A percentile compares a stretch with the other conserved stretches of the same genome.
Evolutionary conservation across 2,113 vertebrate species (phyloP).

Genomic region (Corythornis vintsioides): DNA sequence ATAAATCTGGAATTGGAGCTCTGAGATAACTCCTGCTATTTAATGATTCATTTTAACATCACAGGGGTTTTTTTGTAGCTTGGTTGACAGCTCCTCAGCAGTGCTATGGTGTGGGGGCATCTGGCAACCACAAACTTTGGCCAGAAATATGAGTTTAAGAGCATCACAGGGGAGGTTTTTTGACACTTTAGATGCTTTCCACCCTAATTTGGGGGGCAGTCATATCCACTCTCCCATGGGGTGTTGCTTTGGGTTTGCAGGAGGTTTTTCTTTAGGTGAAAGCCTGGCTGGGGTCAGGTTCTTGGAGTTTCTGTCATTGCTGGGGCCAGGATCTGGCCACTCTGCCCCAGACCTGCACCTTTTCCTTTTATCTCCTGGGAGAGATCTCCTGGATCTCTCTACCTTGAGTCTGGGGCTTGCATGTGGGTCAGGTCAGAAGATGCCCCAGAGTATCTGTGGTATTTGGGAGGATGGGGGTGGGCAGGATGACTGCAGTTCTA

Average conservation of each 20-base stretch:
- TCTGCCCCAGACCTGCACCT: not conserved
- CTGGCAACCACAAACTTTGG: not conserved
- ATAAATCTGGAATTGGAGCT: not conserved
- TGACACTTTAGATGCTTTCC: not conserved
- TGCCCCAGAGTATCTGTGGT: not conserved
- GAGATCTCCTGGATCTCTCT: not conserved
- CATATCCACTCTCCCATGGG: rapidly evolving
- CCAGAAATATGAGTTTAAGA: not conserved
- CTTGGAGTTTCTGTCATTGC: not conserved
- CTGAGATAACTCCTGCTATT: not conserved
- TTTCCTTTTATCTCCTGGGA: not conserved
- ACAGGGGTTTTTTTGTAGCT: not conserved
- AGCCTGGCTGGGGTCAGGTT: not conserved
- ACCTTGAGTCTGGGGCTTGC: not conserved
- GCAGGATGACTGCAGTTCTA: not conserved
- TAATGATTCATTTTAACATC: not conserved
- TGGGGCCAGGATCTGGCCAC: not conserved
- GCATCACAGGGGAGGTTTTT: not conserved
- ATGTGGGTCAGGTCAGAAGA: rapidly evolving
- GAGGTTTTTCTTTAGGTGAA: not conserved
- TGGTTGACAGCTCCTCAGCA: not conserved
- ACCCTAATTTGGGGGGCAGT: not conserved
- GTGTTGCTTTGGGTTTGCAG: not conserved
- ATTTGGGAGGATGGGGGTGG: not conserved
- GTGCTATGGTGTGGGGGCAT: not conserved